Percentiles rank a stretch among this genome's conserved stretches.
Evolutionary conservation across 2,797 vertebrate species (phyloP).

Genomic region (Alosa sapidissima): DNA sequence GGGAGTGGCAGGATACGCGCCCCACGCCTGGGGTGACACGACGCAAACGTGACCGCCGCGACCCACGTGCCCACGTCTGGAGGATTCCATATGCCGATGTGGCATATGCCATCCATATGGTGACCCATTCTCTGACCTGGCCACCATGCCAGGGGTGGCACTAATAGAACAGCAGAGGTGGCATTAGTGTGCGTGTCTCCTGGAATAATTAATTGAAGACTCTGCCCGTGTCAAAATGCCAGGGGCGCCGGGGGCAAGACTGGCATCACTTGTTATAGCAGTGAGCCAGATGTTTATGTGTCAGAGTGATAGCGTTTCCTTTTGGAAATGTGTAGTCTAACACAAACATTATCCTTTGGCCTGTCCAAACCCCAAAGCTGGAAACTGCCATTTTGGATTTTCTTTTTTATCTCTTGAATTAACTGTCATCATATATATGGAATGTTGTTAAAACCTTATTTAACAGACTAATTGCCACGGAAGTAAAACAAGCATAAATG

Average conservation of each 20-base stretch:
- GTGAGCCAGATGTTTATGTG: background rate
- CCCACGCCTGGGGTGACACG: constrained; percentile 54
- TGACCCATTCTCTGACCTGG: background rate
- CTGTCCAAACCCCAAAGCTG: background rate
- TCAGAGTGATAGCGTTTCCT: background rate
- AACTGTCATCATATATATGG: background rate
- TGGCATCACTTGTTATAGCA: background rate
- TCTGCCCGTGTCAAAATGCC: background rate
- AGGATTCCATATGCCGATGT: background rate
- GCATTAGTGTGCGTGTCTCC: constrained; percentile 1
- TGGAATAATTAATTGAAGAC: background rate
- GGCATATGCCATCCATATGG: constrained; percentile 24
- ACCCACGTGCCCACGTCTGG: background rate
- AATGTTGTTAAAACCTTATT: background rate
- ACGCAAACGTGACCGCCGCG: constrained; percentile 56
- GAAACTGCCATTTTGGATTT: background rate
- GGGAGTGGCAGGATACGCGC: constrained; percentile 44
- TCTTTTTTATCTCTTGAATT: background rate
- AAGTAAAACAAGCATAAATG: background rate
- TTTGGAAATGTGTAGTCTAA: background rate
- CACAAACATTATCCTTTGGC: background rate
- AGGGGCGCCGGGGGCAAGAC: background rate
- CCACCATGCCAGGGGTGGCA: background rate
- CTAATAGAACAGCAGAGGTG: background rate
- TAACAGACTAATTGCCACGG: background rate